Conservation (phyloP, 1,140 invertebrate genomes). For the Drosophila jambulina region DNA sequence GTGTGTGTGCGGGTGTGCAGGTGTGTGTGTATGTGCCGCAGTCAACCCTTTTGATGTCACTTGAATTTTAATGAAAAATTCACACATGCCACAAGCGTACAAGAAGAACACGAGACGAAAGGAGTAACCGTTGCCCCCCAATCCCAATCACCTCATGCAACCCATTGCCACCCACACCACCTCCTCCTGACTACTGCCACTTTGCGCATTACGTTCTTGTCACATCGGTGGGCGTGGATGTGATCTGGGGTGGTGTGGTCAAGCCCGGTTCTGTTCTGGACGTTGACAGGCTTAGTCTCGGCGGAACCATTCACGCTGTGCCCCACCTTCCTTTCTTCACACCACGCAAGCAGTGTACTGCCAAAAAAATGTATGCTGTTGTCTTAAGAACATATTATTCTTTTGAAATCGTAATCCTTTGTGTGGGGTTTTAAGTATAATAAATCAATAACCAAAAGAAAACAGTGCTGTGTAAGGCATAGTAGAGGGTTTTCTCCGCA, state of each 20-base stretch:
- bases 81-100: conserved; percentile 81
- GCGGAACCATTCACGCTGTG: conserved; percentile 39
- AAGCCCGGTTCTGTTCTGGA: conserved; percentile 53
- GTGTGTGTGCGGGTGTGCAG: conserved; percentile 1
- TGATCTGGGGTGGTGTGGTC: conserved; percentile 59
- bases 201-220: conserved; percentile 60
- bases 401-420: no score
- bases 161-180: background rate
- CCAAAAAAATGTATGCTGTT: background rate
- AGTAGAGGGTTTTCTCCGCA: background rate
- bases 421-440: background rate
- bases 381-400: no score
- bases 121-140: conserved; percentile 1
- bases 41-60: conserved; percentile 83
- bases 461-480: no score
- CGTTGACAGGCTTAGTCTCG: conserved; percentile 71
- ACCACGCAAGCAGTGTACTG: conserved; percentile 5
- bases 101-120: conserved; percentile 52
- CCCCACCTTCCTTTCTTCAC: background rate
- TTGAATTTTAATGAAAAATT: conserved; percentile 84
- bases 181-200: conserved; percentile 14
- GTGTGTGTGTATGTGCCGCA: conserved; percentile 39
- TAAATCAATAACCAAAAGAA: background rate
- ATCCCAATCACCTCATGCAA: background rate
- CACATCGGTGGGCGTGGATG: conserved; percentile 39